These are phyloP conservation scores for Auanema sp. DNA, from an alignment of 2,888 invertebrate species.

Conservation along the genomic window DNA sequence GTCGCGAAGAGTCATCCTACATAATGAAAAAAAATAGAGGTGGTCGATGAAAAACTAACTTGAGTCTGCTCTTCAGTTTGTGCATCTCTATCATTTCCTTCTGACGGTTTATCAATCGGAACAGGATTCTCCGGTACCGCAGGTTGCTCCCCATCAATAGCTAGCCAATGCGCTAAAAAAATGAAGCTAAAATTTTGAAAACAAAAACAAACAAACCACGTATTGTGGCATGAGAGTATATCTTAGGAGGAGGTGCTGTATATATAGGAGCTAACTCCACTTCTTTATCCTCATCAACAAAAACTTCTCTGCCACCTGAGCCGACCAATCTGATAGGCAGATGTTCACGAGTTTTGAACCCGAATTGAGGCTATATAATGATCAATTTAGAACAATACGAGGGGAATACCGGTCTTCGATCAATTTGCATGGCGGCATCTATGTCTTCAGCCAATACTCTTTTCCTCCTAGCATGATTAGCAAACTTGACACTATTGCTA, in stretches of 20 bases:
- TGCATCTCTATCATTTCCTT: slow-evolving; percentile 5
- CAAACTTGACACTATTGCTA: slow-evolving; percentile 12
- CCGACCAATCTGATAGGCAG: slow-evolving; percentile 16
- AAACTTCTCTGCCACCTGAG: slow-evolving; percentile 18
- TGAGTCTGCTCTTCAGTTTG: slow-evolving; percentile 11
- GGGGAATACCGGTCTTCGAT: slow-evolving; percentile 8
- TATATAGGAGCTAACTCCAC: slow-evolving; percentile 13
- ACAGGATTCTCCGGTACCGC: slow-evolving; percentile 86
- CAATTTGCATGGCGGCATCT: slow-evolving; percentile 11
- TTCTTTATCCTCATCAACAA: slow-evolving; percentile 19
- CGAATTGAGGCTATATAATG: slow-evolving; percentile 17
- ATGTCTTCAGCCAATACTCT: slow-evolving; percentile 18
- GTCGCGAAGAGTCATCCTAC: slow-evolving; percentile 16
- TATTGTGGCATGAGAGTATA: slow-evolving; percentile 10
- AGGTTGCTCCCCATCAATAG: slow-evolving; percentile 71
- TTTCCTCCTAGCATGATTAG: slow-evolving; percentile 13
- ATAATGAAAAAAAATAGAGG: slow-evolving; percentile 8
- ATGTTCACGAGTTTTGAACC: slow-evolving; percentile 16
- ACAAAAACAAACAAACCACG: slow-evolving; percentile 2
- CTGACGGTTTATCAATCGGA: slow-evolving; percentile 12
- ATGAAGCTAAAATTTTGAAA: background rate
- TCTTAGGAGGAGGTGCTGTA: slow-evolving; percentile 10
- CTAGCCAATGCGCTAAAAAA: slow-evolving; percentile 34
- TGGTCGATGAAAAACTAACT: slow-evolving; percentile 6
- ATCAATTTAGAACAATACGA: background rate